Evolutionary conservation across 1,140 invertebrate species (phyloP).

Genomic region (Palaemon carinicauda): DNA sequence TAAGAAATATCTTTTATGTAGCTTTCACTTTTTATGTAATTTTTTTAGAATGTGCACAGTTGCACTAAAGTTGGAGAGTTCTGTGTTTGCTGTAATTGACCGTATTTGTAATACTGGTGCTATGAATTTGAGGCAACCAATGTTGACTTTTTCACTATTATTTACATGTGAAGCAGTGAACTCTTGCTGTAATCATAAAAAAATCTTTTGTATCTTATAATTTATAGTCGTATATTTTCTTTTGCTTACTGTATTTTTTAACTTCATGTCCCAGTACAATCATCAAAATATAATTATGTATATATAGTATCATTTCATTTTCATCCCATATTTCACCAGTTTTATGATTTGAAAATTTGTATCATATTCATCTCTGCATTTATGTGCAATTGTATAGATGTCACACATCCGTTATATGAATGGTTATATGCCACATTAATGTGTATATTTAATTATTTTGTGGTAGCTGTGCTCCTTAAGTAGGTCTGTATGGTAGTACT

Average conservation of each 20-base stretch:
- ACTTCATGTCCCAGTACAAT: conserved; percentile 44
- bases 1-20: no score
- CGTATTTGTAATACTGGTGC: no score
- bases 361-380: neutral
- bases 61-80: no score
- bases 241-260: conserved; percentile 21
- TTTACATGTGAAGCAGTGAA: no score
- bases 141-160: no score
- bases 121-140: no score
- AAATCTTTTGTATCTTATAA: conserved; percentile 4
- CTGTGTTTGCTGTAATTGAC: no score
- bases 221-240: conserved; percentile 28
- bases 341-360: conserved; percentile 6
- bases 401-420: conserved; percentile 1
- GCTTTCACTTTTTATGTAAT: no score
- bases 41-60: no score
- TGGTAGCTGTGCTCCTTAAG: conserved; percentile 38
- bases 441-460: conserved; percentile 38
- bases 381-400: conserved; percentile 5
- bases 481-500: neutral
- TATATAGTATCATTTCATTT: conserved; percentile 38
- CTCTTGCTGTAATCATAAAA: neutral
- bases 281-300: conserved; percentile 47
- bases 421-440: conserved; percentile 16
- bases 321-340: conserved; percentile 19